A percentile compares a stretch with the other conserved stretches of the same genome.
Conservation (phyloP, 2,888 invertebrate species). For the Chaitophorus viminalis region DNA sequence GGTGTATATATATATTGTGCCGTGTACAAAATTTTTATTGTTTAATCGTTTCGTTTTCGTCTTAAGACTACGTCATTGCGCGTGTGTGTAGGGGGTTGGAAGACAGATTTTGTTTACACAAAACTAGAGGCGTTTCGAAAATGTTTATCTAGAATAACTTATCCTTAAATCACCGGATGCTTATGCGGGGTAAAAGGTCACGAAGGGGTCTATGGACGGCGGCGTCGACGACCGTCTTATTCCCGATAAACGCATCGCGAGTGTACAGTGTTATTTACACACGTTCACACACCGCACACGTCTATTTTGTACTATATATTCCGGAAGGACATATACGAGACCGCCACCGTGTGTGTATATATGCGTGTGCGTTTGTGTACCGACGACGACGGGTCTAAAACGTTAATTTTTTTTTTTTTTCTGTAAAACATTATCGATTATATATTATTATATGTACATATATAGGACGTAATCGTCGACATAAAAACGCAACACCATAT, state of each 20-base stretch:
- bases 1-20: too few relatives aligned
- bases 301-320: too few relatives aligned
- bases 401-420: too few relatives aligned
- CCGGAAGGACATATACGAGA: too few relatives aligned
- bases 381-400: too few relatives aligned
- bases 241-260: neutral
- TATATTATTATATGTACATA: too few relatives aligned
- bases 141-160: neutral
- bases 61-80: too few relatives aligned
- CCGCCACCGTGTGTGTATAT: too few relatives aligned
- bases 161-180: slow-evolving; percentile 9
- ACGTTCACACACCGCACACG: neutral
- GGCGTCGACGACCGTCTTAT: neutral
- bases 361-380: too few relatives aligned
- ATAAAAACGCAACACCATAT: neutral
- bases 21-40: too few relatives aligned
- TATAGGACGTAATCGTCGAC: neutral
- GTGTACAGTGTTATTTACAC: neutral
- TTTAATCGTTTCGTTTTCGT: too few relatives aligned
- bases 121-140: neutral
- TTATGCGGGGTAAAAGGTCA: neutral
- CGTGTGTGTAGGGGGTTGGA: too few relatives aligned
- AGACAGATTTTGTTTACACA: neutral
- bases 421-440: slow-evolving; percentile 18
- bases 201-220: neutral